phyloP scores from a whole-genome alignment of 2,888 invertebrate species.

The Eurytoma adleriae region DNA sequence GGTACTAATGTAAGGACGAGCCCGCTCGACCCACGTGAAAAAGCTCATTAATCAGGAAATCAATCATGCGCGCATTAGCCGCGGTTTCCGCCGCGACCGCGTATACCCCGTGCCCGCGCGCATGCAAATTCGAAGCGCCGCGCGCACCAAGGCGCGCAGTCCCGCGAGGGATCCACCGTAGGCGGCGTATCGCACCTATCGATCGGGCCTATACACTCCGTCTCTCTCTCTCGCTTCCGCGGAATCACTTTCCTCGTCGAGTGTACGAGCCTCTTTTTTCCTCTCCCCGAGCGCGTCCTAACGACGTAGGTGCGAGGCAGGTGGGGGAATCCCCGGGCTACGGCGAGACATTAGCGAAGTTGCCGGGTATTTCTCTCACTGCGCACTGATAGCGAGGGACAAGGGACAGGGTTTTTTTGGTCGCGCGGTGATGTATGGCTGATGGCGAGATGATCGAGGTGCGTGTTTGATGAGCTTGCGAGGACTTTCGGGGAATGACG shows the following conservation, averaged over 20 bases:
- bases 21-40: slow-evolving; percentile 5
- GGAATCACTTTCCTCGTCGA: slow-evolving; percentile 30
- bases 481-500: too few relatives aligned
- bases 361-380: not conserved
- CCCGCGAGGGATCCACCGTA: not conserved
- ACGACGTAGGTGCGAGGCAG: not conserved
- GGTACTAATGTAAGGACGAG: too few relatives aligned
- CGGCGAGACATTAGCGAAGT: too few relatives aligned
- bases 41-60: slow-evolving; percentile 52
- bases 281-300: not conserved
- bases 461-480: too few relatives aligned
- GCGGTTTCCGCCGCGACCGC: slow-evolving; percentile 12
- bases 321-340: too few relatives aligned
- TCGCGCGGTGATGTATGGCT: too few relatives aligned
- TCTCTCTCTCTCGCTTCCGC: not conserved
- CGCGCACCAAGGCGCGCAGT: not conserved
- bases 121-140: slow-evolving; percentile 14
- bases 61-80: slow-evolving; percentile 44
- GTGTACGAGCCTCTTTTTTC: not conserved
- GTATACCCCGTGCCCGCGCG: not conserved
- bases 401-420: too few relatives aligned
- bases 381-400: too few relatives aligned
- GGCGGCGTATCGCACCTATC: slow-evolving; percentile 46
- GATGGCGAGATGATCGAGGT: too few relatives aligned
- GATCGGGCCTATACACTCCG: slow-evolving; percentile 28